Evolutionary conservation across 1,140 invertebrate genomes (phyloP).

Genomic region (Drosophila prosaltans): DNA sequence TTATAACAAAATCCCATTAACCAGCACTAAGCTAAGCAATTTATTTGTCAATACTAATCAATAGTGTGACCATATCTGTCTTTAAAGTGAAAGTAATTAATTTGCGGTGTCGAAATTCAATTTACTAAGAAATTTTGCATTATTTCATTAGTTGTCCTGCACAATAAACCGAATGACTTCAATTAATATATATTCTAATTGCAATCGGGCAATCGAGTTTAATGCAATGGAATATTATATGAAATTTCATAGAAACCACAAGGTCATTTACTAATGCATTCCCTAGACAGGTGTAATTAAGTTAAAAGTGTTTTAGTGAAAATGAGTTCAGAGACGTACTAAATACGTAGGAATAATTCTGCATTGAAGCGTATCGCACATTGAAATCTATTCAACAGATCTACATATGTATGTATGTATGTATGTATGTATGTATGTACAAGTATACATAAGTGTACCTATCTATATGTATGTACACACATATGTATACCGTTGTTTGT

Average conservation of each 20-base stretch:
- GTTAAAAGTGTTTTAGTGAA: slow-evolving; percentile 4
- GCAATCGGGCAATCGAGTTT: background rate
- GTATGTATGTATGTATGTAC: too few species aligned
- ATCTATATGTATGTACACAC: too few species aligned
- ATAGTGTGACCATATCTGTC: too few species aligned
- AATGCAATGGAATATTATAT: background rate
- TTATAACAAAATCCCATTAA: too few species aligned
- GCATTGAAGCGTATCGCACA: slow-evolving; percentile 26
- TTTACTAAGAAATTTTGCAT: background rate
- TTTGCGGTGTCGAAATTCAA: background rate
- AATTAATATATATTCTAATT: background rate
- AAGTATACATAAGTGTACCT: too few species aligned
- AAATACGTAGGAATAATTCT: background rate
- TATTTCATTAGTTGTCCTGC: background rate
- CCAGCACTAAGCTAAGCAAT: too few species aligned
- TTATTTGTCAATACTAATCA: too few species aligned
- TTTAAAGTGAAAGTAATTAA: too few species aligned
- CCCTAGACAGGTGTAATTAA: slow-evolving; percentile 1
- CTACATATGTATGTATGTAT: background rate
- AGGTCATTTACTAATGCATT: slow-evolving; percentile 9
- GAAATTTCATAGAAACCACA: background rate
- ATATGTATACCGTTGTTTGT: background rate
- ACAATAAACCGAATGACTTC: background rate
- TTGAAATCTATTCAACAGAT: slow-evolving; percentile 20
- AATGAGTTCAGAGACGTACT: slow-evolving; percentile 9